A percentile compares a stretch with the other conserved stretches of the same genome.
phyloP scores from a whole-genome alignment of 1,140 invertebrate genomes.

The Theocolax elegans region DNA sequence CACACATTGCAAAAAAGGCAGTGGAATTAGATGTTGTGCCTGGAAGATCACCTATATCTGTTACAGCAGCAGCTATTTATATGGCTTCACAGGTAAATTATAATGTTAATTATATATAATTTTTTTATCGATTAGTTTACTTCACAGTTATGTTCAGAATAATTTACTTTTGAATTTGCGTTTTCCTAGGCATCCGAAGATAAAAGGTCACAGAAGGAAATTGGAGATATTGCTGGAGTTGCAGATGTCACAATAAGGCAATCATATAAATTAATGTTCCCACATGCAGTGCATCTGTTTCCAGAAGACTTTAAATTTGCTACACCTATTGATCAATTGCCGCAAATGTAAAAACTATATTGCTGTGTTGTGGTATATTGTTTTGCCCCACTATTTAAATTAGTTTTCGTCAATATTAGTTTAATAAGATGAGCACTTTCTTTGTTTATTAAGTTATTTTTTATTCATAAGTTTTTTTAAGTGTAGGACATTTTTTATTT shows the following conservation, averaged over 20 bases:
- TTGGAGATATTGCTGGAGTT: conserved; percentile 98
- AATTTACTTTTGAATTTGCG: conserved; percentile 20
- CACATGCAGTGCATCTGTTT: conserved; percentile 90
- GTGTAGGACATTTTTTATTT: background rate
- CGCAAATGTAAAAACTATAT: conserved; percentile 77
- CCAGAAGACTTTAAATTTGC: conserved; percentile 96
- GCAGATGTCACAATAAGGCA: conserved; percentile 99
- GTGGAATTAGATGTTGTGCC: conserved; percentile 98
- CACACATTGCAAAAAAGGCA: conserved; percentile 95
- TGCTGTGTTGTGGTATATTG: conserved; percentile 15
- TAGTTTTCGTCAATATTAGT: conserved; percentile 18
- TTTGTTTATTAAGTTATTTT: conserved; percentile 26
- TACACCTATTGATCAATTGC: conserved; percentile 94
- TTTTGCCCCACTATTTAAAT: conserved; percentile 15
- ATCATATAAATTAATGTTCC: conserved; percentile 98
- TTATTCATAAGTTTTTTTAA: background rate
- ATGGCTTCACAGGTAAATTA: conserved; percentile 93
- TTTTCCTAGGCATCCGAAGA: conserved; percentile 86
- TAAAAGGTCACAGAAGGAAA: conserved; percentile 96
- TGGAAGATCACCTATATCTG: conserved; percentile 98
- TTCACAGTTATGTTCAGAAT: no score
- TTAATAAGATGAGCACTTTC: conserved; percentile 12
- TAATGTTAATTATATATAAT: conserved; percentile 5
- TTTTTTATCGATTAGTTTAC: conserved; percentile 30
- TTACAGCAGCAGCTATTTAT: conserved; percentile 99